A percentile compares a stretch with the other conserved stretches of the same genome.
These are phyloP conservation scores for Drosophila ohnishii DNA, from an alignment of 1,140 invertebrate species.

Conservation along the genomic window DNA sequence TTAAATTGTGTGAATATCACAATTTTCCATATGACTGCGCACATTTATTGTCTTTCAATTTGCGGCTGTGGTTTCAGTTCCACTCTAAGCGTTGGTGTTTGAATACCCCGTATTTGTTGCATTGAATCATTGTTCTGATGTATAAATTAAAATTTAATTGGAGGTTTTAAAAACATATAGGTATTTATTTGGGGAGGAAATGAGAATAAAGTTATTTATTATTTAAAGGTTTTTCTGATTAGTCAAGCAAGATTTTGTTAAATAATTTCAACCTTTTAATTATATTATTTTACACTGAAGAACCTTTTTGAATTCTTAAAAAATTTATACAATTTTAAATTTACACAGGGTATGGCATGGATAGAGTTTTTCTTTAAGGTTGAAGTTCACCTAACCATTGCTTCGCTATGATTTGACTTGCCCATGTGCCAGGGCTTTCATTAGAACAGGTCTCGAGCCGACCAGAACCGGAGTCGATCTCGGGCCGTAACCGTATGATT, in stretches of 20 bases:
- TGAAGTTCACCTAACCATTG: slow-evolving; percentile 31
- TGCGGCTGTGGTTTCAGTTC: slow-evolving; percentile 64
- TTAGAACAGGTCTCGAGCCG: slow-evolving; percentile 33
- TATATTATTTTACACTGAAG: not conserved
- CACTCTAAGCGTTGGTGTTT: slow-evolving; percentile 2
- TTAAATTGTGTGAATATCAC: slow-evolving; percentile 83
- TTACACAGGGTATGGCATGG: slow-evolving; percentile 5
- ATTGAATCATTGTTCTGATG: not conserved
- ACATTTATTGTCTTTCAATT: slow-evolving; percentile 83
- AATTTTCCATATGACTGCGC: slow-evolving; percentile 83
- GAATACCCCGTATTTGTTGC: slow-evolving; percentile 21
- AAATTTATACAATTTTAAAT: not conserved
- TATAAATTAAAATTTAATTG: slow-evolving; percentile 1
- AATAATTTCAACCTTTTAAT: no score
- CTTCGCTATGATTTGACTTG: slow-evolving; percentile 25
- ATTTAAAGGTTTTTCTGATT: not conserved
- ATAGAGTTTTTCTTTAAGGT: not conserved
- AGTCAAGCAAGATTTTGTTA: not conserved
- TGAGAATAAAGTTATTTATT: not conserved
- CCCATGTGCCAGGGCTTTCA: slow-evolving; percentile 46
- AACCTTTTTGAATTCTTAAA: no score
- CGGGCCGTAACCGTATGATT: slow-evolving; percentile 38
- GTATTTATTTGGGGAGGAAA: not conserved
- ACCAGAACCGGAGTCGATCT: not conserved
- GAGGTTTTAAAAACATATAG: not conserved